phyloP scores from a whole-genome alignment of 2,113 vertebrate genomes.

The Trinectes maculatus region DNA sequence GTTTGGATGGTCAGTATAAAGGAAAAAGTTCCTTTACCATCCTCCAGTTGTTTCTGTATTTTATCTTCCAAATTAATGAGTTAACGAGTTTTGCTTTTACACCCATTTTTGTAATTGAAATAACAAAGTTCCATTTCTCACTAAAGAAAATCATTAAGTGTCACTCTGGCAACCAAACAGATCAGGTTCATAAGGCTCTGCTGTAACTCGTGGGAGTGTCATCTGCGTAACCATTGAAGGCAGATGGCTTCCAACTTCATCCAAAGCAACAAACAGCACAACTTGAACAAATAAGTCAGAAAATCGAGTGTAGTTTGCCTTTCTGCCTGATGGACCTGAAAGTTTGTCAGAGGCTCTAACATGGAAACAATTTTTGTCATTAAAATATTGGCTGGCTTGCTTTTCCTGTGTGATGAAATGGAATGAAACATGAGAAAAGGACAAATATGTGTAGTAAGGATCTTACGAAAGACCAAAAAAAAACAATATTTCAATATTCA shows the following conservation, averaged over 20 bases:
- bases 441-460: too few relatives aligned
- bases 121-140: neutral
- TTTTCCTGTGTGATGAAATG: too few relatives aligned
- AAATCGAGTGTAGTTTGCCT: neutral
- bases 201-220: conserved; percentile 31
- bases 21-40: too few relatives aligned
- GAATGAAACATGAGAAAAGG: too few relatives aligned
- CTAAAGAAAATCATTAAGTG: conserved; percentile 7
- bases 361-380: too few relatives aligned
- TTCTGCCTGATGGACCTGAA: too few relatives aligned
- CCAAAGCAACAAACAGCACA: conserved; percentile 9
- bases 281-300: conserved; percentile 10
- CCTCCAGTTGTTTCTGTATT: neutral
- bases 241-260: conserved; percentile 29
- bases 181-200: neutral
- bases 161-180: conserved; percentile 9
- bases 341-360: too few relatives aligned
- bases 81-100: conserved; percentile 1
- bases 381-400: too few relatives aligned
- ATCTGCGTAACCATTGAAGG: conserved; percentile 2
- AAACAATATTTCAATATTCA: neutral
- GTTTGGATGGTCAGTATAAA: too few relatives aligned
- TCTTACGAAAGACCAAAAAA: too few relatives aligned
- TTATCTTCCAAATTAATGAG: neutral
- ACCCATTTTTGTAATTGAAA: neutral